A percentile compares a stretch with the other conserved stretches of the same genome.
Conservation (phyloP, 2,113 vertebrate species). For the Gallinago jamesoni region DNA sequence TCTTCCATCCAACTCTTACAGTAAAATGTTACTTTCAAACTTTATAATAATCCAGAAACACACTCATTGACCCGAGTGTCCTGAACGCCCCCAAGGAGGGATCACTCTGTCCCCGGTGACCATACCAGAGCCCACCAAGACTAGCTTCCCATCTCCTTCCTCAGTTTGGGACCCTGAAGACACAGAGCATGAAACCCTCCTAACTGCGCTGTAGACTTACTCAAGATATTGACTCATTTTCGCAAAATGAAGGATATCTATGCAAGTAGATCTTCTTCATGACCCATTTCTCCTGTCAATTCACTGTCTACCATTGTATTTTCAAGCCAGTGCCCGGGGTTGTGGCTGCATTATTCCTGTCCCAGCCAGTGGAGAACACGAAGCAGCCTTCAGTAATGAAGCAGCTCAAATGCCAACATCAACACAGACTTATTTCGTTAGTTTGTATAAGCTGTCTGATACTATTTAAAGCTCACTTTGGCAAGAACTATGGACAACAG, state of each 20-base stretch:
- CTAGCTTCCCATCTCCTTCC: not conserved
- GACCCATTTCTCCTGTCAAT: not conserved
- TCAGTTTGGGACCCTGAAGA: not conserved
- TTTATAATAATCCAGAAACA: not conserved
- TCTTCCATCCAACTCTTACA: not conserved
- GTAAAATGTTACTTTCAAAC: not conserved
- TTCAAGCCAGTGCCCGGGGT: not conserved
- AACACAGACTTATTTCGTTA: not conserved
- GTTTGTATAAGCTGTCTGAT: not conserved
- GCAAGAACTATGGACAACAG: not conserved
- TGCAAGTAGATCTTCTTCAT: not conserved
- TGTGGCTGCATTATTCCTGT: accelerated
- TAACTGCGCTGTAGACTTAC: not conserved
- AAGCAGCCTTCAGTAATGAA: not conserved
- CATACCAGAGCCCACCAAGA: not conserved
- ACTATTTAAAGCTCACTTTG: not conserved
- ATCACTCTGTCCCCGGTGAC: not conserved
- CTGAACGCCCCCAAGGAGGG: accelerated
- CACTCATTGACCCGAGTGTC: not conserved
- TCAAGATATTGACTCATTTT: not conserved
- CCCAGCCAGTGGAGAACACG: accelerated
- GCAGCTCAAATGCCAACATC: not conserved
- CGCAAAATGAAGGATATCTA: not conserved
- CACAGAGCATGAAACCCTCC: not conserved
- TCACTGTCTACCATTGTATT: not conserved